These are phyloP conservation scores for Ctenochaetus hawaiiensis DNA, from an alignment of 2,797 vertebrate species.

Conservation along the genomic window DNA sequence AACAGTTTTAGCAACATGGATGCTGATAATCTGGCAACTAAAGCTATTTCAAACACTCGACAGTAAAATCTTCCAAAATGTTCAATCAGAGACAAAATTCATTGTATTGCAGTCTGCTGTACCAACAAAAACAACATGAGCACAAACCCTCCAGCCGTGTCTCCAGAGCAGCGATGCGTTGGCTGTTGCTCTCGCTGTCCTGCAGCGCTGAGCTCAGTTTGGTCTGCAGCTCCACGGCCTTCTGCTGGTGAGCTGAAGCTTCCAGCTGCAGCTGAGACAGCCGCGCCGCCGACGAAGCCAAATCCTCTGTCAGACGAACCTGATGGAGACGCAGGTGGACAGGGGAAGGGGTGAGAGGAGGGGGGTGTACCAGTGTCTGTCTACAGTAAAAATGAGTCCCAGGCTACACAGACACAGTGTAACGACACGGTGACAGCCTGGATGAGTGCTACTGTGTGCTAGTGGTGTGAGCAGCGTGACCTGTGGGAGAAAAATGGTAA, in stretches of 20 bases:
- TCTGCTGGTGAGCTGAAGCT: slow-evolving; percentile 90
- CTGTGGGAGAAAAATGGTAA: slow-evolving; percentile 61
- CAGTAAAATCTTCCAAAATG: no score
- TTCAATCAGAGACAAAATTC: not conserved
- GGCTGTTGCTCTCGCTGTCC: slow-evolving; percentile 82
- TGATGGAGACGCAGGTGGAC: slow-evolving; percentile 56
- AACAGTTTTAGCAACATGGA: no score
- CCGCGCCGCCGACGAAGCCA: slow-evolving; percentile 88
- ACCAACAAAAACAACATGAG: not conserved
- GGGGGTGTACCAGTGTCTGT: not conserved
- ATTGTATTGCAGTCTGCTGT: not conserved
- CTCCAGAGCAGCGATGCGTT: slow-evolving; percentile 81
- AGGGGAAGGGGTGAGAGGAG: slow-evolving; percentile 7
- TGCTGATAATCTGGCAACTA: no score
- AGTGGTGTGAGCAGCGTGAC: slow-evolving; percentile 40
- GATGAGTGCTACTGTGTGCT: slow-evolving; percentile 46
- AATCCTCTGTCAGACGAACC: slow-evolving; percentile 92
- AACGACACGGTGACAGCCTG: slow-evolving; percentile 32
- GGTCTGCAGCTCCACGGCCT: slow-evolving; percentile 86
- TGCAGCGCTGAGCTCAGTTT: slow-evolving; percentile 87
- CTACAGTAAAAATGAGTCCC: not conserved
- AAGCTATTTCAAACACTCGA: no score
- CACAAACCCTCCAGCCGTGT: slow-evolving; percentile 88
- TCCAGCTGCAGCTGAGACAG: slow-evolving; percentile 93
- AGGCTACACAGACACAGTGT: slow-evolving; percentile 4